Conservation (phyloP, 2,113 vertebrate species). For the Pao palembangensis region DNA sequence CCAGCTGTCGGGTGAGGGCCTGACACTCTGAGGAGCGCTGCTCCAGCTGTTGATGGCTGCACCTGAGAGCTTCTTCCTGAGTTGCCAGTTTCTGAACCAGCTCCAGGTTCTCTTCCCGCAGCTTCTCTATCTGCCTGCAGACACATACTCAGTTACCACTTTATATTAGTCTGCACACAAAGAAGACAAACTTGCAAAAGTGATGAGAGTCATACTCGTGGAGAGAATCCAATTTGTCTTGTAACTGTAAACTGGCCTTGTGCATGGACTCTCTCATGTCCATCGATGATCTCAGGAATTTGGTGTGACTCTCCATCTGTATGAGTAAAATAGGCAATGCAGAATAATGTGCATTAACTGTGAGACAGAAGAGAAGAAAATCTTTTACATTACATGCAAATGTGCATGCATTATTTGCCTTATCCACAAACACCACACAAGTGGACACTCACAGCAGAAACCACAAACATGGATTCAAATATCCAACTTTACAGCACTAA, state of each 20-base stretch:
- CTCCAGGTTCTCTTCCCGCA: conserved; percentile 79
- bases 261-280: conserved; percentile 70
- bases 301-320: conserved; percentile 66
- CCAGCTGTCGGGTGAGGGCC: conserved; percentile 77
- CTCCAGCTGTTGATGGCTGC: conserved; percentile 74
- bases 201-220: conserved; percentile 69
- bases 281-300: conserved; percentile 57
- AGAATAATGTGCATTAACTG: not conserved
- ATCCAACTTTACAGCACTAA: no score
- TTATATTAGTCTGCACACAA: not conserved
- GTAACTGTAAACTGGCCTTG: conserved; percentile 74
- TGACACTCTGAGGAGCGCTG: conserved; percentile 75
- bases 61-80: conserved; percentile 78
- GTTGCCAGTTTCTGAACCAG: conserved; percentile 76
- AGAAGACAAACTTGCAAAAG: not conserved
- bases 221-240: conserved; percentile 74
- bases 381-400: conserved; percentile 18
- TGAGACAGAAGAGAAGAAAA: not conserved
- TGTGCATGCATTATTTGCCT: not conserved
- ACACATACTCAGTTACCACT: not conserved
- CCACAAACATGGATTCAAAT: no score
- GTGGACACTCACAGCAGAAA: no score
- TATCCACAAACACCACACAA: no score
- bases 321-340: conserved; percentile 11
- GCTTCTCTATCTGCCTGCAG: conserved; percentile 75